phyloP scores from a whole-genome alignment of 2,113 vertebrate species.

The Morone saxatilis region DNA sequence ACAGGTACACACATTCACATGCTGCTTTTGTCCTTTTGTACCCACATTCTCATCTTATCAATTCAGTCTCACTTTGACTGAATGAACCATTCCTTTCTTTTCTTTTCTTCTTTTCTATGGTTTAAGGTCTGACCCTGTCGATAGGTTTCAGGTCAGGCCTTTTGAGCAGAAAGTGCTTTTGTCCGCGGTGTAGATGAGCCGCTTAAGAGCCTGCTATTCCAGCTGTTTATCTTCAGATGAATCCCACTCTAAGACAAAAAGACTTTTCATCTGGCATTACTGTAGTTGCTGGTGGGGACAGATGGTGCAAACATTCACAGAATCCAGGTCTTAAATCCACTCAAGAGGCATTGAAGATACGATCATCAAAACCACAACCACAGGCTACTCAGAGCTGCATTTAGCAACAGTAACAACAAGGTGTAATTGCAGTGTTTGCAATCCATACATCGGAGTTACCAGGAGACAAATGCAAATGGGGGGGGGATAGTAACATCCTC shows the following conservation, averaged over 20 bases:
- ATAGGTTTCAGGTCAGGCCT: slow-evolving; percentile 48
- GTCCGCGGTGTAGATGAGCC: slow-evolving; percentile 22
- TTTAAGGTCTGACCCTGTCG: slow-evolving; percentile 11
- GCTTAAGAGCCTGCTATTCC: slow-evolving; percentile 1
- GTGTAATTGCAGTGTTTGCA: slow-evolving; percentile 16
- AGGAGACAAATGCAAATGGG: slow-evolving; percentile 37
- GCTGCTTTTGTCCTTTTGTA: slow-evolving; percentile 15
- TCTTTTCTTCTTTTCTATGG: slow-evolving; percentile 4
- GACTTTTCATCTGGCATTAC: slow-evolving; percentile 16
- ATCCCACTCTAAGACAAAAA: slow-evolving; percentile 13
- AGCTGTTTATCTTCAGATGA: slow-evolving; percentile 25
- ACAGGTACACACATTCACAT: not conserved
- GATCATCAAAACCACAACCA: slow-evolving; percentile 7
- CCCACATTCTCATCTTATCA: slow-evolving; percentile 21
- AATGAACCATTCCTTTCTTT: slow-evolving; percentile 4
- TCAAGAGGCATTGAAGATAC: not conserved
- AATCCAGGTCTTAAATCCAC: slow-evolving; percentile 29
- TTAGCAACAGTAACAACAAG: slow-evolving; percentile 14
- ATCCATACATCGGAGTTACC: slow-evolving; percentile 5
- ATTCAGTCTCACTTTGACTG: slow-evolving; percentile 13
- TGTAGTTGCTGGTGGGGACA: not conserved
- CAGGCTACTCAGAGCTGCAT: not conserved
- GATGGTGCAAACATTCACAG: slow-evolving; percentile 17
- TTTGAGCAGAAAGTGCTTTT: slow-evolving; percentile 47
- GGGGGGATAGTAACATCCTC: not conserved